Evolutionary conservation across 2,113 vertebrate genomes (phyloP).

Genomic region (Rhodinocichla rosea): DNA sequence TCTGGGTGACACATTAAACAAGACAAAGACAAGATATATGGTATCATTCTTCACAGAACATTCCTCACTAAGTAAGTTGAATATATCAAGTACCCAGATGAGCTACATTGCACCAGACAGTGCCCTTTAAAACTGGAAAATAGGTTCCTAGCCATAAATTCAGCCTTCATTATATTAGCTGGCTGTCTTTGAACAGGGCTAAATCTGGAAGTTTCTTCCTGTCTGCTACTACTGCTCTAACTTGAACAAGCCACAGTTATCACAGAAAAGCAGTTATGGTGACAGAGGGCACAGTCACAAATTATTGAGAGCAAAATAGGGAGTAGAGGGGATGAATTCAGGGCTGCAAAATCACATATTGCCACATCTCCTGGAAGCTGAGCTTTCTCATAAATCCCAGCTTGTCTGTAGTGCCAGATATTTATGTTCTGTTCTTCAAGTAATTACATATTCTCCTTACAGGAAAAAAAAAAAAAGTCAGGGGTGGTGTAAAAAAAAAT

Average conservation of each 20-base stretch:
- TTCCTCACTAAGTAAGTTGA: neutral
- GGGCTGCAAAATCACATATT: neutral
- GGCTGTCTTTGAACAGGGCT: neutral
- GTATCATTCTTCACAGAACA: neutral
- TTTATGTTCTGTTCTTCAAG: neutral
- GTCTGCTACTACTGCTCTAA: neutral
- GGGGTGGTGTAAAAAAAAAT: fast-evolving
- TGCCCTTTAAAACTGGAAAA: neutral
- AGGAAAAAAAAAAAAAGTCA: neutral
- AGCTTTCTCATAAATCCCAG: neutral
- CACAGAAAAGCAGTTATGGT: neutral
- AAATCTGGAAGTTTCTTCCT: neutral
- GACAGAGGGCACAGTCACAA: neutral
- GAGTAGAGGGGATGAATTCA: neutral
- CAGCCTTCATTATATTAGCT: neutral
- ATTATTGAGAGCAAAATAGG: neutral
- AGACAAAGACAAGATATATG: neutral
- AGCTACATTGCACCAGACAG: neutral
- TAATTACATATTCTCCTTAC: neutral
- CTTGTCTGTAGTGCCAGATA: neutral
- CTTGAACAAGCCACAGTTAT: neutral
- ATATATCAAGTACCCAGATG: neutral
- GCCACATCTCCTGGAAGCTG: neutral
- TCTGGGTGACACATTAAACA: neutral
- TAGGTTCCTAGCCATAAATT: neutral